These are phyloP conservation scores for Eciton burchellii DNA, from an alignment of 1,140 invertebrate genomes.

Conservation along the genomic window DNA sequence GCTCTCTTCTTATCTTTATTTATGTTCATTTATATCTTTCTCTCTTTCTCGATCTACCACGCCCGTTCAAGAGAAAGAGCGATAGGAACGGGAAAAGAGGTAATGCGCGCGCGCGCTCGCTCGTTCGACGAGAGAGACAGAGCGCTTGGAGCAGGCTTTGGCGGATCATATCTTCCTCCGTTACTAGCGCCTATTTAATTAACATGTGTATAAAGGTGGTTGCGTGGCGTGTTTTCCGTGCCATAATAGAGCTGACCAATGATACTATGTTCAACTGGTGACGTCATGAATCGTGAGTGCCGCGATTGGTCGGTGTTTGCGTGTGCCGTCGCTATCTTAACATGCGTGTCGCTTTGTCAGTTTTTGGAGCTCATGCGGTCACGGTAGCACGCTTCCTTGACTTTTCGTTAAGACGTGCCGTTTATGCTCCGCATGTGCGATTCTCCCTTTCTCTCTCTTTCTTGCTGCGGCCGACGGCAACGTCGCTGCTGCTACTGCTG, in stretches of 20 bases:
- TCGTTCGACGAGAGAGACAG: neutral
- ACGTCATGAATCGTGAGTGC: slow-evolving; percentile 72
- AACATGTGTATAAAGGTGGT: slow-evolving; percentile 80
- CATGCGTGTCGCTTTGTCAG: slow-evolving; percentile 77
- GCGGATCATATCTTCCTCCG: slow-evolving; percentile 70
- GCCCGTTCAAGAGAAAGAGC: slow-evolving; percentile 68
- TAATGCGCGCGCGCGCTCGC: neutral
- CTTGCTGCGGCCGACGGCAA: neutral
- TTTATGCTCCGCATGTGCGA: neutral
- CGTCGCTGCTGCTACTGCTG: neutral
- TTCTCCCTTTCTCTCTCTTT: slow-evolving; percentile 18
- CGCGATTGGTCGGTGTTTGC: slow-evolving; percentile 74
- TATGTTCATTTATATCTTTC: slow-evolving; percentile 10
- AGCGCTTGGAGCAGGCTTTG: neutral
- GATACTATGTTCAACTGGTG: slow-evolving; percentile 66
- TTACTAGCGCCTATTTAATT: slow-evolving; percentile 79
- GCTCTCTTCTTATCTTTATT: slow-evolving; percentile 35
- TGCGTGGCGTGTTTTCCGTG: slow-evolving; percentile 84
- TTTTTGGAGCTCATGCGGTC: slow-evolving; percentile 68
- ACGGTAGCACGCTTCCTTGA: slow-evolving; percentile 64
- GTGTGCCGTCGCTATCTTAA: slow-evolving; percentile 72
- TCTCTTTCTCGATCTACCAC: slow-evolving; percentile 64
- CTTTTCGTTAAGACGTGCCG: slow-evolving; percentile 55
- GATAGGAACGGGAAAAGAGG: slow-evolving; percentile 5
- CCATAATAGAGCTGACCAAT: slow-evolving; percentile 81